Conservation (phyloP, 2,888 invertebrate species). For the Orthosia gracilis region DNA sequence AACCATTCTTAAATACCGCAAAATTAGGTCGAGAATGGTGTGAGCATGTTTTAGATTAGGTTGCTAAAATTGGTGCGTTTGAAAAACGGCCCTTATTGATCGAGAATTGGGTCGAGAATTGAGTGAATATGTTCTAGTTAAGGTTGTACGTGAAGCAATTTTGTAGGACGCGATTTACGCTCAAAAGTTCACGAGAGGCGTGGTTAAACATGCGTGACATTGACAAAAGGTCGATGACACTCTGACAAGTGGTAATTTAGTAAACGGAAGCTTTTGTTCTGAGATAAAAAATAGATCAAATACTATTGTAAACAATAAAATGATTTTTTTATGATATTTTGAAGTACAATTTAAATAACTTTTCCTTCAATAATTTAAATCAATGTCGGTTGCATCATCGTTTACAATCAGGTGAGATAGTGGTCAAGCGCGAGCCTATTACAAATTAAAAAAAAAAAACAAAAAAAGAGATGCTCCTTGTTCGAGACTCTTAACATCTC, state of each 20-base stretch:
- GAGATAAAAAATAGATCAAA: slow-evolving; percentile 17
- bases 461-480: background rate
- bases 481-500: background rate
- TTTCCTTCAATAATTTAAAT: background rate
- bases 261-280: slow-evolving; percentile 44
- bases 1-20: background rate
- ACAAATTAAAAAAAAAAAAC: too few species aligned
- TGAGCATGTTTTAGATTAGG: background rate
- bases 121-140: slow-evolving; percentile 7
- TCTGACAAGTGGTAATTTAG: slow-evolving; percentile 30
- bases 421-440: too few species aligned
- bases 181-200: slow-evolving; percentile 61
- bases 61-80: slow-evolving; percentile 32
- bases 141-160: slow-evolving; percentile 40
- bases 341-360: background rate
- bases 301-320: background rate
- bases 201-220: slow-evolving; percentile 64
- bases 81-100: slow-evolving; percentile 5
- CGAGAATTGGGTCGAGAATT: slow-evolving; percentile 46
- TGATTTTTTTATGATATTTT: background rate
- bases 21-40: slow-evolving; percentile 50
- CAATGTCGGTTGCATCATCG: background rate
- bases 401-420: too few species aligned
- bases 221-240: slow-evolving; percentile 62
- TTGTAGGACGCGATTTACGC: slow-evolving; percentile 56